A percentile compares a stretch with the other conserved stretches of the same genome.
Conservation (phyloP, 2,113 vertebrate species). For the Chloebia gouldiae region DNA sequence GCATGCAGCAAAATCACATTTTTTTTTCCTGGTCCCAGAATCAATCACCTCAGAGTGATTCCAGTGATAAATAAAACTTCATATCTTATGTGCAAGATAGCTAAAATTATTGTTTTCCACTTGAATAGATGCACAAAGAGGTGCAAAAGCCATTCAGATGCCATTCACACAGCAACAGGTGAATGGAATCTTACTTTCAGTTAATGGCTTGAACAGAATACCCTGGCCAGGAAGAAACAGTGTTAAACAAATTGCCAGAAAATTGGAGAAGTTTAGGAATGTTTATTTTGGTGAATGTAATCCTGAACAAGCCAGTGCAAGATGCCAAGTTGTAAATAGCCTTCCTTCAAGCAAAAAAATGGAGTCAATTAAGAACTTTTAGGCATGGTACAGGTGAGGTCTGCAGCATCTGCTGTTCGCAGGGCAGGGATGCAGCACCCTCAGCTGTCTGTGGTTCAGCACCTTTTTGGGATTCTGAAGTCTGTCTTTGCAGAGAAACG, state of each 20-base stretch:
- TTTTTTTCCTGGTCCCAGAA: neutral
- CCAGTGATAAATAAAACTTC: neutral
- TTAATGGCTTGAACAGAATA: neutral
- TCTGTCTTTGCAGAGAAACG: neutral
- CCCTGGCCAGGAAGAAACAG: neutral
- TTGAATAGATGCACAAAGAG: neutral
- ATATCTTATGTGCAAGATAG: neutral
- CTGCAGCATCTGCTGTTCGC: rapidly evolving
- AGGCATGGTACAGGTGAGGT: neutral
- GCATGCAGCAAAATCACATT: neutral
- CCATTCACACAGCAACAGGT: neutral
- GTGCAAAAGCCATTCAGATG: neutral
- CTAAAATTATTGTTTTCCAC: neutral
- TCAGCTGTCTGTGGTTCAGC: neutral
- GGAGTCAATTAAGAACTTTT: neutral
- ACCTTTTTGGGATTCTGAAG: neutral
- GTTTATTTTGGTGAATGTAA: neutral
- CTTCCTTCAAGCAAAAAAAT: neutral
- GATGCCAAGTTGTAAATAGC: neutral
- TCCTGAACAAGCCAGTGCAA: neutral
- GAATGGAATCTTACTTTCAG: neutral
- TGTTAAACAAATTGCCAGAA: neutral
- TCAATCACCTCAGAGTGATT: neutral
- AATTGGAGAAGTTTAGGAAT: neutral
- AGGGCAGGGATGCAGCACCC: neutral